Evolutionary conservation across 2,888 invertebrate species (phyloP), one percentile per base, ranked within the genome.

Genomic region (Hirtodrosophila histrioides): DNA sequence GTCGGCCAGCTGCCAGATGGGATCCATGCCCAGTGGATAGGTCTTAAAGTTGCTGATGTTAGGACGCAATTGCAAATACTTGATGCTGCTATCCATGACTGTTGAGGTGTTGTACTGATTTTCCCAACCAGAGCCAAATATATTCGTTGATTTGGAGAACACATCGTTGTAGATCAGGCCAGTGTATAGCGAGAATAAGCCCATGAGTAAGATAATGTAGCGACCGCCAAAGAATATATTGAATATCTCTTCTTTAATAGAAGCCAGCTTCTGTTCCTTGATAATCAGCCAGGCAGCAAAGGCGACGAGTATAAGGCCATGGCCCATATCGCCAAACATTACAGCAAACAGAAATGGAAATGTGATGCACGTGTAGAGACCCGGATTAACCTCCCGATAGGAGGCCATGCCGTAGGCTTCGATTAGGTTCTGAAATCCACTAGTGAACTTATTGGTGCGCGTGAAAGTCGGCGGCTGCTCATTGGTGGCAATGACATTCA

Each of bases 91-190:
- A 29, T 78, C 64, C 2, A 36, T 12, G 0, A 86, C 35, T 0
- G 93, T 93, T 0, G 92, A 91, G 17, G 90, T 88, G 79, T 94
- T 93, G 82, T 94, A 94, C 75, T 92, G 93, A 46, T 93, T 93
- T 6, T 89, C 88, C 98, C 98, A 99, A 51, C 95, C 93, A 0
- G 97, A 96, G 0, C 97, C 97, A 92, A 99, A 99, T 40, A 99
- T 93, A 90, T 99, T 99, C 78, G 99, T 91, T 1, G 98, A 97
- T 91, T 98, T 99, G 33, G 98, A 97, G 93, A 99, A 99, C 37
- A 97, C 93, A 91, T 99, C 99, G 92, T 99, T 99, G 93, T 99
- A 99, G 70, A 99, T 95, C n/a, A 99, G 90, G 0, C 99, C 99
- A 3, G 99, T 99, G 93, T 99, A 99, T 92, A 99, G 95, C 0